These are phyloP conservation scores for Bos javanicus DNA, from an alignment of 2,113 vertebrate species.

Conservation along the genomic window DNA sequence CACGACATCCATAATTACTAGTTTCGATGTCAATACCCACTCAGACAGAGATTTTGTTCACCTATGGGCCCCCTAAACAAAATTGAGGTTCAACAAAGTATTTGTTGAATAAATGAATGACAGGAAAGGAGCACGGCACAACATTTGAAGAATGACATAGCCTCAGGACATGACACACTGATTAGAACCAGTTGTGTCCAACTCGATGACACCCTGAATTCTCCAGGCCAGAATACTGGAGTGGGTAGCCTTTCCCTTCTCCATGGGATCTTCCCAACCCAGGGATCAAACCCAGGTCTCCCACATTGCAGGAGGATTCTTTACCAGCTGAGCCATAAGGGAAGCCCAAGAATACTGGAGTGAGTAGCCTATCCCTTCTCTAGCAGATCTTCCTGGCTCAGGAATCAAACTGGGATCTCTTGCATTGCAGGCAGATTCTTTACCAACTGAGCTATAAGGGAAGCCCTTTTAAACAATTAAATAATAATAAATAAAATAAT, in stretches of 20 bases:
- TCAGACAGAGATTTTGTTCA: not conserved
- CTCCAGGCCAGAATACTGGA: not conserved
- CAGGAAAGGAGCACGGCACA: not conserved
- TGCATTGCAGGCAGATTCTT: not conserved
- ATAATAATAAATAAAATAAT: not conserved
- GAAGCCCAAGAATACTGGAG: not conserved
- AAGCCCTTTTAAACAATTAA: not conserved
- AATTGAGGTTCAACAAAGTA: not conserved
- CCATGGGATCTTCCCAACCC: not conserved
- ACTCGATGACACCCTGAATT: not conserved
- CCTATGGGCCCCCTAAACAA: not conserved
- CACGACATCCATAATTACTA: not conserved
- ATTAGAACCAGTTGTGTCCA: not conserved
- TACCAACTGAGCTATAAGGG: not conserved
- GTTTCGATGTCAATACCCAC: not conserved
- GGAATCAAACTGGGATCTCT: not conserved
- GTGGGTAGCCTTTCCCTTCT: not conserved
- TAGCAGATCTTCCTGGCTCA: not conserved
- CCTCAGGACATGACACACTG: not conserved
- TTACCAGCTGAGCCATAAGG: not conserved
- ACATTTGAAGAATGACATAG: not conserved
- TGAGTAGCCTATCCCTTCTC: not conserved
- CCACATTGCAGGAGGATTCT: accelerated
- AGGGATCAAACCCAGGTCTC: not conserved
- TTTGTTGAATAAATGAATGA: not conserved